These are phyloP conservation scores for Thaleichthys pacificus DNA, from an alignment of 2,797 vertebrate genomes.

Conservation along the genomic window DNA sequence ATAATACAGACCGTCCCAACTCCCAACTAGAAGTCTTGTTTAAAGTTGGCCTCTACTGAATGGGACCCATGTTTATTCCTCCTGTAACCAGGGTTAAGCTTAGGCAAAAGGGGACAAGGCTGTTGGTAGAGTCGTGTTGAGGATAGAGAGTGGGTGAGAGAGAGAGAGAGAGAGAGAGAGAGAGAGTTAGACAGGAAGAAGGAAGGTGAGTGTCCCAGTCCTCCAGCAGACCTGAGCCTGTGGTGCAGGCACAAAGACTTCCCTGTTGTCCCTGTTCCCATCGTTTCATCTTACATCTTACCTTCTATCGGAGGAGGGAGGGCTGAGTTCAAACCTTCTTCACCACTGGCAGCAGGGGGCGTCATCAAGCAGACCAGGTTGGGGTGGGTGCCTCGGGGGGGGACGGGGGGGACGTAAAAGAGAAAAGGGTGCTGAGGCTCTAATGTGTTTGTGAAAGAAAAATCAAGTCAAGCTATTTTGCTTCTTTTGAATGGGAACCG, in stretches of 20 bases:
- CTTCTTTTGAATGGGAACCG: conserved; percentile 48
- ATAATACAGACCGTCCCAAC: background rate
- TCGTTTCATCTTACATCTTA: conserved; percentile 29
- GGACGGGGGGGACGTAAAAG: background rate
- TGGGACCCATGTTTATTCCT: background rate
- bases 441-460: background rate
- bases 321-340: conserved; percentile 13
- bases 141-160: background rate
- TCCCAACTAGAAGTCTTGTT: background rate
- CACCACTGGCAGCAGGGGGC: conserved; percentile 59
- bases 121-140: background rate
- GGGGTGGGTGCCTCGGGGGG: background rate
- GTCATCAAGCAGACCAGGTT: conserved; percentile 49
- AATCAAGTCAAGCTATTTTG: conserved; percentile 5
- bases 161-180: background rate
- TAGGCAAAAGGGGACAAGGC: background rate
- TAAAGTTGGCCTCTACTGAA: background rate
- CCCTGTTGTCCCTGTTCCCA: conserved; percentile 24
- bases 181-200: background rate
- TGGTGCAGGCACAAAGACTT: background rate
- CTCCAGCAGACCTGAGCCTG: conserved; percentile 24
- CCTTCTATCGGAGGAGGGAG: conserved; percentile 5
- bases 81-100: background rate
- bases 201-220: conserved; percentile 2
- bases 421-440: background rate